Evolutionary conservation across 1,140 invertebrate species (phyloP), one percentile per base, ranked within the genome.

Genomic region (Nautilus pompilius): DNA sequence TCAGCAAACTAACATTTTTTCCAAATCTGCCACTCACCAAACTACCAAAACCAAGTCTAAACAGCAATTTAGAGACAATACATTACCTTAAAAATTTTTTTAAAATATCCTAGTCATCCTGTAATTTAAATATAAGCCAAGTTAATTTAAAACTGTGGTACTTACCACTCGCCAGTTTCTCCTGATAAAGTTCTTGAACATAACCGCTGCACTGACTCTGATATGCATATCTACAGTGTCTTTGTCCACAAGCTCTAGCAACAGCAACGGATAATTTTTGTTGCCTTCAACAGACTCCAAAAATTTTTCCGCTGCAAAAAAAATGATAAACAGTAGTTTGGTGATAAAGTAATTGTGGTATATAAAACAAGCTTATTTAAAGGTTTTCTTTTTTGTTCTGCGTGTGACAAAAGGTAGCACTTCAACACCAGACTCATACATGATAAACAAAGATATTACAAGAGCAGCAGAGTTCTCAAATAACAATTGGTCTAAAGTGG

Each of bases 171-270:
- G 87, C 96, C 96, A 99, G 84, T 98, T 96, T 59, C 93, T 85
- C 82, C 97, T 98, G 5, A 98, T 88, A 81, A 90, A 96, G 82
- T 99, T 99, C 82, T 99, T 99, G 75, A 99, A 96, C 17, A 91
- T 90, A 70, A 99, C 90, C 48, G 95, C 90, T 51, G 92, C 93
- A 36, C 93, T 90, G 46, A 95, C 85, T 73, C 93, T 86, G 53
- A 97, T 91, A 5, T 90, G 78, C 65, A 90, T 82, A 68, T 94
- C 90, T 28, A 90, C 84, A 68, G 90, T 88, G 63, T 75, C 68
- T 73, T 92, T 93, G 66, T 93, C 90, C 58, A 97, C 88, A 8
- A 98, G 84, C 73, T 91, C 88, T 1, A 98, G 84, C 2, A 98
- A 84, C 26, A 98, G 82, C 6, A 96, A 83, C 0, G 93, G 89